Evolutionary conservation across 2,888 invertebrate species (phyloP).

Genomic region (Tenthredo livida): DNA sequence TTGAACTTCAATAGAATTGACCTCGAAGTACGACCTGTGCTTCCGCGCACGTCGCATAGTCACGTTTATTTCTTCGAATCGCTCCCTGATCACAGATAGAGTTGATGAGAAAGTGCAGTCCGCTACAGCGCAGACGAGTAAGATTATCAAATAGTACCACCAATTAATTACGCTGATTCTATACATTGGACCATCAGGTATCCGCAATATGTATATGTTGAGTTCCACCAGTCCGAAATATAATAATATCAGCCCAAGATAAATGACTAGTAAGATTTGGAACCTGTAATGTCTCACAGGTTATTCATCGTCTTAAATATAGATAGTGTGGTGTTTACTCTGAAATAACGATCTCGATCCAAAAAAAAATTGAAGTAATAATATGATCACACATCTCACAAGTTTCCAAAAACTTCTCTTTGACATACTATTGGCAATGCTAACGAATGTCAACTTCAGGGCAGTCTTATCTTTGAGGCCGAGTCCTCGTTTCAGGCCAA

Average conservation of each 20-base stretch:
- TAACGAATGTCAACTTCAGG: too few relatives aligned
- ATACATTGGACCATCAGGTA: not conserved
- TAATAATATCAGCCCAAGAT: not conserved
- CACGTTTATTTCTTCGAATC: conserved; percentile 4
- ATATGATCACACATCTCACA: not conserved
- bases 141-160: not conserved
- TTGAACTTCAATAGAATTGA: not conserved
- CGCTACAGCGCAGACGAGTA: not conserved
- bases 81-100: not conserved
- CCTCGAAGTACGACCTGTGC: not conserved
- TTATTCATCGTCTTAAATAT: not conserved
- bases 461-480: not conserved
- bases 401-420: too few relatives aligned
- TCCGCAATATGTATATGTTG: not conserved
- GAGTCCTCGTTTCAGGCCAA: not conserved
- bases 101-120: not conserved
- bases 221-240: not conserved
- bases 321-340: not conserved
- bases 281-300: not conserved
- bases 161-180: not conserved
- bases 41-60: not conserved
- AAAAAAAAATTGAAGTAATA: not conserved
- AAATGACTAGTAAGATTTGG: not conserved
- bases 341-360: not conserved
- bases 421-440: too few relatives aligned